Percentiles rank a stretch among this genome's conserved stretches.
phyloP scores from a whole-genome alignment of 2,888 invertebrate genomes.

The Machimus rusticus region DNA sequence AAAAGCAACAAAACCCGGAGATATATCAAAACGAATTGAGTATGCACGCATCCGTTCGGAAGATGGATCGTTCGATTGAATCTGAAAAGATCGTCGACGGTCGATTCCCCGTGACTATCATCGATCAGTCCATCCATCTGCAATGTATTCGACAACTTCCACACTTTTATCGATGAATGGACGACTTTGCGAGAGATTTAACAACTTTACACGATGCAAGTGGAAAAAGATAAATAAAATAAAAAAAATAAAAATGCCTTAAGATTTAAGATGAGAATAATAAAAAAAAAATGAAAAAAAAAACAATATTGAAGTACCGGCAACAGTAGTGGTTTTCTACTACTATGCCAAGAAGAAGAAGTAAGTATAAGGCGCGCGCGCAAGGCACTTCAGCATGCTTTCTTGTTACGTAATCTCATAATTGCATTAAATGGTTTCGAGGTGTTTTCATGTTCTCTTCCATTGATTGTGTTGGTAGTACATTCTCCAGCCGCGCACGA shows the following conservation, averaged over 20 bases:
- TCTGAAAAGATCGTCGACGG: slow-evolving; percentile 13
- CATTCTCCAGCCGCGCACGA: neutral
- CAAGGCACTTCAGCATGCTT: slow-evolving; percentile 13
- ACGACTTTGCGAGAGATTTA: slow-evolving; percentile 30
- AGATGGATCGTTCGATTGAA: neutral
- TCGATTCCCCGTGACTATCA: neutral
- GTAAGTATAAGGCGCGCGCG: neutral
- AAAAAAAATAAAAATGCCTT: neutral
- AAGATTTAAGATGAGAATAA: neutral
- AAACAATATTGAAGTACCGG: neutral
- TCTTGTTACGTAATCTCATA: slow-evolving; percentile 36
- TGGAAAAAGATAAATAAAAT: neutral
- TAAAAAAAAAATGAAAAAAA: neutral
- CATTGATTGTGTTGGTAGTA: neutral
- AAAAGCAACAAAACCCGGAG: neutral
- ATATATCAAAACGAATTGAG: slow-evolving; percentile 2
- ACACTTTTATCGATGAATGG: slow-evolving; percentile 28
- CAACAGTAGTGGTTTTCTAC: neutral
- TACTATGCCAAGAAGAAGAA: neutral
- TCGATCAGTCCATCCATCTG: neutral
- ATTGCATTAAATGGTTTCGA: slow-evolving; percentile 25
- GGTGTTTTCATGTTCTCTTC: neutral
- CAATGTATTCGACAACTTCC: neutral
- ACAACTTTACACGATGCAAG: slow-evolving; percentile 23
- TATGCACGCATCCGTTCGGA: neutral